Percentiles rank a stretch among this genome's conserved stretches.
These are phyloP conservation scores for Lutjanus campechanus DNA, from an alignment of 2,797 vertebrate species.

Conservation along the genomic window DNA sequence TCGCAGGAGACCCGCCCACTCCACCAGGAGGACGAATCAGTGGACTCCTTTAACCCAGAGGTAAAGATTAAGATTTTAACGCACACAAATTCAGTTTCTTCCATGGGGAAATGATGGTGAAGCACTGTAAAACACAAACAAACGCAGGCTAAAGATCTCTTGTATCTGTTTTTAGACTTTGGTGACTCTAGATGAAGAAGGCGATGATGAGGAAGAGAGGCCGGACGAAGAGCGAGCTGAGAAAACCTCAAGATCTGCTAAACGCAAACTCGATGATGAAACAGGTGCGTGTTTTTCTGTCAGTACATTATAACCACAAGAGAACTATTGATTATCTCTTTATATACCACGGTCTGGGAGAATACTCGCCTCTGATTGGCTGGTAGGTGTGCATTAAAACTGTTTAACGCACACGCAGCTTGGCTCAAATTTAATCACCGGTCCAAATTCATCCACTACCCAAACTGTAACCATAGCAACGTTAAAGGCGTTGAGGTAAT, in stretches of 20 bases:
- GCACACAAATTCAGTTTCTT: not conserved
- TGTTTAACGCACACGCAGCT: too few species aligned
- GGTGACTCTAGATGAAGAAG: constrained; percentile 88
- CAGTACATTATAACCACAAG: too few species aligned
- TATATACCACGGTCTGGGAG: too few species aligned
- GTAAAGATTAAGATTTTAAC: constrained; percentile 48
- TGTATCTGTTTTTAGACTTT: constrained; percentile 55
- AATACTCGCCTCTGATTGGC: too few species aligned
- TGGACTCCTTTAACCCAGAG: constrained; percentile 70
- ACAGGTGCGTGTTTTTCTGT: constrained; percentile 50
- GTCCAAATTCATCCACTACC: too few species aligned
- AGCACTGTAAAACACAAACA: not conserved
- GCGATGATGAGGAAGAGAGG: constrained; percentile 66
- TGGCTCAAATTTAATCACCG: too few species aligned
- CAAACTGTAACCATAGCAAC: too few species aligned
- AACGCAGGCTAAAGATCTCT: not conserved
- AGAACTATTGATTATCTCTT: too few species aligned
- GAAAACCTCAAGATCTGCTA: constrained; percentile 22
- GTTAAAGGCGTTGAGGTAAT: too few species aligned
- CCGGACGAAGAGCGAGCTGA: constrained; percentile 22
- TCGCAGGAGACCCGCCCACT: constrained; percentile 2
- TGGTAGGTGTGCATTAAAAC: too few species aligned
- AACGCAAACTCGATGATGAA: constrained; percentile 30
- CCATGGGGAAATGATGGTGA: not conserved
- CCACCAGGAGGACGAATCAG: constrained; percentile 52